Evolutionary conservation across 1,140 invertebrate species (phyloP).

Genomic region (Temnothorax longispinosus): DNA sequence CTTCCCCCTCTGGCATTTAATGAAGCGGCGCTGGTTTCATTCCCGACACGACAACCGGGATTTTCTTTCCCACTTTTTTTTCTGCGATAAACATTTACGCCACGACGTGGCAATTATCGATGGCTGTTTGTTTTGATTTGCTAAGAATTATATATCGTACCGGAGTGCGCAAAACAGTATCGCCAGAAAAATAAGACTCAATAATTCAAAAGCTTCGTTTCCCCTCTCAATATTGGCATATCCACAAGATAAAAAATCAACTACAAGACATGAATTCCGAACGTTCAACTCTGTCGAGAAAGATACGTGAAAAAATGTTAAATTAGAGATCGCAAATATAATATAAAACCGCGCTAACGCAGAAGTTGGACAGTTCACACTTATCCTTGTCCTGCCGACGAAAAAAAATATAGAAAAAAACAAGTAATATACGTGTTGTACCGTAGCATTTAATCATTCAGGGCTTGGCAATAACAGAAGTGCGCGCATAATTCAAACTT

Average conservation of each 20-base stretch:
- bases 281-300: neutral
- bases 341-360: slow-evolving; percentile 4
- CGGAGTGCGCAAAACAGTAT: neutral
- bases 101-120: slow-evolving; percentile 9
- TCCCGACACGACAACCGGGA: slow-evolving; percentile 1
- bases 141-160: slow-evolving; percentile 4
- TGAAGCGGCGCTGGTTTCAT: slow-evolving; percentile 30
- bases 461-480: slow-evolving; percentile 38
- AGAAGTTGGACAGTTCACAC: slow-evolving; percentile 16
- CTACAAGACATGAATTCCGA: neutral
- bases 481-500: slow-evolving; percentile 37
- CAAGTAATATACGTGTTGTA: slow-evolving; percentile 2
- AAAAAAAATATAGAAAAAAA: slow-evolving; percentile 10
- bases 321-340: neutral
- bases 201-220: slow-evolving; percentile 12
- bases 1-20: slow-evolving; percentile 21
- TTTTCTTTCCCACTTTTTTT: neutral
- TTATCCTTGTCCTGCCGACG: neutral
- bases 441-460: slow-evolving; percentile 13
- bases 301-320: neutral
- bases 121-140: neutral
- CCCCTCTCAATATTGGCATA: neutral
- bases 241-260: neutral
- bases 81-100: slow-evolving; percentile 8
- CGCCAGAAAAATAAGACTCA: neutral